Base-by-base conservation (phyloP, 2,888 invertebrate species). In the Tetanocera ferruginea region DNA sequence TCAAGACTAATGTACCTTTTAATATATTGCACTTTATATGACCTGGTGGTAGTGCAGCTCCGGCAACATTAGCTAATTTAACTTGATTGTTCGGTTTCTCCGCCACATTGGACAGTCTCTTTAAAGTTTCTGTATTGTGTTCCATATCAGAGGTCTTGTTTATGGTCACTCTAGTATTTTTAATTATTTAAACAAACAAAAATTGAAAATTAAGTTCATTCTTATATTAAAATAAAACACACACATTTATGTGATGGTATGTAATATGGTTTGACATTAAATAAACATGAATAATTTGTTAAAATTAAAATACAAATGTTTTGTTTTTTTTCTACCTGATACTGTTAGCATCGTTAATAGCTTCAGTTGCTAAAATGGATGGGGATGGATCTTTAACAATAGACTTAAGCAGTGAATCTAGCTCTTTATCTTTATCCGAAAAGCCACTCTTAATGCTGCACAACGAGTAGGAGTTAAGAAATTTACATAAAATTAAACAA, bases 11-110 rank as follows among this genome's bases (percentile, higher is more conserved):
- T 84, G 92, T 92, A 90, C 96, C 96, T 92, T 98, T 98, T 76
- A 98, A 91, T 88, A 98, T 97, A 91, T 96, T 98, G 90, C 98
- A 98, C 90, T 98, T 98, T 80, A 98, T 92, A 87, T 97, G 96
- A 81, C 97, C 96, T 9, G 96, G 96, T 66, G 97, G 97, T 78
- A 97, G 92, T 28, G 80, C 81, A 28, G 78, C 78, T 34, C 91
- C 92, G 52, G 92, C 92, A 62, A 92, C 90, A 82, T 93, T 91
- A 82, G 93, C 93, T 87, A 93, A 91, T 87, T 93, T 93, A 64
- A 92, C 91, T 88, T 93, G 93, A 89, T 95, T 95, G 86, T 95
- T 95, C 77, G 94, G 94, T 83, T 94, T 91, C 86, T 93, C 93
- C 17, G 86, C 84, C 81, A 91, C 92, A 51, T 92, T 92, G 82